phyloP scores from a whole-genome alignment of 2,797 vertebrate genomes.

The Lacerta bilineata region DNA sequence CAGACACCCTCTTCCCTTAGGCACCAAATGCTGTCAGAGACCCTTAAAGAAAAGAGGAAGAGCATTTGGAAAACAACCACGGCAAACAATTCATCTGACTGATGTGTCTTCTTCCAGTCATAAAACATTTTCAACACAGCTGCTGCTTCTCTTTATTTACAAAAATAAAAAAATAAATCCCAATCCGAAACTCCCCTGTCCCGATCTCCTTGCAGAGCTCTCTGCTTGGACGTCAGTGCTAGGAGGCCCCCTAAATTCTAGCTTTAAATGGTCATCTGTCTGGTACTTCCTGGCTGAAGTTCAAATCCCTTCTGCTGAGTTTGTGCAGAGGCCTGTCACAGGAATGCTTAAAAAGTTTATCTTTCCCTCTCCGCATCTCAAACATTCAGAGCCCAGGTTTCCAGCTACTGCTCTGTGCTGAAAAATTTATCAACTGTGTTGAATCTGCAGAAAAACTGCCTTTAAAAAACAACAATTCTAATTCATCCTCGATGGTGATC shows the following conservation, averaged over 20 bases:
- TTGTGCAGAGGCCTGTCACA: background rate
- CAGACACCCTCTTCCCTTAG: no score
- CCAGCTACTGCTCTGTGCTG: constrained; percentile 1
- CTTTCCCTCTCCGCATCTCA: constrained; percentile 5
- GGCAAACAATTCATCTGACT: background rate
- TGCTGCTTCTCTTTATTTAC: background rate
- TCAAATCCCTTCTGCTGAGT: constrained; percentile 2
- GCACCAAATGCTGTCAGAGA: no score
- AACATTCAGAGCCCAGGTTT: constrained; percentile 1
- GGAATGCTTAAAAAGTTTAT: background rate
- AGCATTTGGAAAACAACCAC: background rate
- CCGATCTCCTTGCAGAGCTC: background rate
- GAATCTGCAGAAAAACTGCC: background rate
- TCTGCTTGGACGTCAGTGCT: background rate
- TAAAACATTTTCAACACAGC: background rate
- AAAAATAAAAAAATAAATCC: no score
- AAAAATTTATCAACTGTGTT: background rate
- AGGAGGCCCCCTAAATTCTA: constrained; percentile 15
- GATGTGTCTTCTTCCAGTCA: background rate
- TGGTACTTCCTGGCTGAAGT: constrained; percentile 16
- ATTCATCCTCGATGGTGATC: background rate
- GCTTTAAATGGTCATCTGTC: constrained; percentile 39
- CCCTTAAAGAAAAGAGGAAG: no score
- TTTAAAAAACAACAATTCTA: no score
- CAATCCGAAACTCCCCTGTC: background rate